Conservation (phyloP, 2,797 vertebrate species). For the Diplodus sargus region DNA sequence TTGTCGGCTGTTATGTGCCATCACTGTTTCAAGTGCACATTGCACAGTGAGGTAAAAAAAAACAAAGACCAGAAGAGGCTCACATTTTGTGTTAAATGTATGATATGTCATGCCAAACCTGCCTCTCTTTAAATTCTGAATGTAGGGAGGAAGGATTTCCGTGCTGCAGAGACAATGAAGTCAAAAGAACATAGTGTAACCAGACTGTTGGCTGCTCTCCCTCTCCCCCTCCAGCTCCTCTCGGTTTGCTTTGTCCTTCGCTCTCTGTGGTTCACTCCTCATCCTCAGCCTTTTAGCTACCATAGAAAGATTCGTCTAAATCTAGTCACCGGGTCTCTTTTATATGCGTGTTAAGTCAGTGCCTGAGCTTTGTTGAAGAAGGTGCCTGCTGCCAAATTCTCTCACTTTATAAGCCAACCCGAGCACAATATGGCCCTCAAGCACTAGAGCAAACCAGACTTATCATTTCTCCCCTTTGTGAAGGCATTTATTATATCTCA, state of each 20-base stretch:
- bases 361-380: conserved; percentile 40
- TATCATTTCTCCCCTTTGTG: conserved; percentile 5
- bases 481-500: neutral
- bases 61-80: neutral
- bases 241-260: conserved; percentile 39
- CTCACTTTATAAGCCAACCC: conserved; percentile 16
- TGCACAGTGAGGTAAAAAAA: conserved; percentile 12
- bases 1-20: conserved; percentile 47
- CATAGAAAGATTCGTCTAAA: conserved; percentile 31
- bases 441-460: neutral
- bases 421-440: conserved; percentile 31
- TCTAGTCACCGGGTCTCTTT: conserved; percentile 44
- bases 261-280: conserved; percentile 40
- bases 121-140: conserved; percentile 33
- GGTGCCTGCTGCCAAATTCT: conserved; percentile 43
- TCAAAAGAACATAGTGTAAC: conserved; percentile 55
- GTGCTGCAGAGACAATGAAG: conserved; percentile 41
- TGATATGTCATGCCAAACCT: conserved; percentile 17
- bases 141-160: conserved; percentile 27
- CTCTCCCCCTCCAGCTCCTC: conserved; percentile 38
- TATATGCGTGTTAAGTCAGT: conserved; percentile 42
- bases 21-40: conserved; percentile 34
- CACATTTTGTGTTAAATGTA: neutral
- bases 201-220: conserved; percentile 48
- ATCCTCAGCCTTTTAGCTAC: conserved; percentile 31